Evolutionary conservation across 2,113 vertebrate genomes (phyloP).

Genomic region (Aramus guarauna): DNA sequence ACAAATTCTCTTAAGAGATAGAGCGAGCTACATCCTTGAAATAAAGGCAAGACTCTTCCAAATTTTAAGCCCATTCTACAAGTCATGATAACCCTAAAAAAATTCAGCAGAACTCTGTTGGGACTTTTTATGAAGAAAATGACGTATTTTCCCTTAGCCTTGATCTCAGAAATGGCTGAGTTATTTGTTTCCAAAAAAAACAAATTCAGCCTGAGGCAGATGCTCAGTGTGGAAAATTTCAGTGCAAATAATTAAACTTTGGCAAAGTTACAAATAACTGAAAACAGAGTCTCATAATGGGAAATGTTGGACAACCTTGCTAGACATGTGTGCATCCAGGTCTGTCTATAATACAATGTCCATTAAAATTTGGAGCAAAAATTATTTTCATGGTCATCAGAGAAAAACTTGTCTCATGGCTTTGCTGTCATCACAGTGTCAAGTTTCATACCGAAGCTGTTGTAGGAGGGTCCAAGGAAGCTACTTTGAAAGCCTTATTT

Average conservation of each 20-base stretch:
- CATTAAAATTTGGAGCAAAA: neutral
- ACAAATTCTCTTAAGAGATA: neutral
- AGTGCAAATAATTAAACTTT: constrained; percentile 39
- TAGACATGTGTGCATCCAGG: neutral
- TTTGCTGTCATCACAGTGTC: neutral
- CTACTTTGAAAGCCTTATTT: neutral
- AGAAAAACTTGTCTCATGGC: neutral
- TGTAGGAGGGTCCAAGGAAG: neutral
- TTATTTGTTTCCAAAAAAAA: neutral
- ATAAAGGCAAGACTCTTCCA: neutral
- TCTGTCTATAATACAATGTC: neutral
- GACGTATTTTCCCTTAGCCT: neutral
- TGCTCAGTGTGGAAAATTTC: constrained; percentile 19
- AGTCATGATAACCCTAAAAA: neutral
- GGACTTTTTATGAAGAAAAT: neutral
- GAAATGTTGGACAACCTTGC: constrained; percentile 12
- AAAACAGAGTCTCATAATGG: neutral
- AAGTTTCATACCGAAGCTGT: neutral
- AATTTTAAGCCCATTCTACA: neutral
- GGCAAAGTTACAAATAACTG: constrained; percentile 21
- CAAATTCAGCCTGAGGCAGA: neutral
- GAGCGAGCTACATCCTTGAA: neutral
- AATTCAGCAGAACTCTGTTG: neutral
- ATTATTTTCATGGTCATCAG: neutral
- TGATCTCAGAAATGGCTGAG: neutral